Conservation (phyloP, 2,888 invertebrate genomes). For the Dasypogon diadema region DNA sequence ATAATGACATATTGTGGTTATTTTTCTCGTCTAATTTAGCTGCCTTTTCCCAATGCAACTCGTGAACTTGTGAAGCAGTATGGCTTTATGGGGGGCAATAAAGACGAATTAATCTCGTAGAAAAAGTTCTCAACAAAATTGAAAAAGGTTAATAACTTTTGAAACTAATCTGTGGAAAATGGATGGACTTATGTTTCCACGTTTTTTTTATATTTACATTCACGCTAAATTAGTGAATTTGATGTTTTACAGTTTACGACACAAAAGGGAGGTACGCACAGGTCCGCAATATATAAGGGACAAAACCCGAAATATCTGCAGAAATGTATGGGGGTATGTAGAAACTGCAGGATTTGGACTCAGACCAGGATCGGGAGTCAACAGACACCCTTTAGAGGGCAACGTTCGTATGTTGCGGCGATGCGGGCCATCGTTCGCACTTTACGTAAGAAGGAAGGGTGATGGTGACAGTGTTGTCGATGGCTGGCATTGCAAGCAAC, state of each 20-base stretch:
- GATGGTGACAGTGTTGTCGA: constrained; percentile 41
- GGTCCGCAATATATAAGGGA: constrained; percentile 3
- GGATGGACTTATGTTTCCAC: neutral
- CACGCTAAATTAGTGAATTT: constrained; percentile 15
- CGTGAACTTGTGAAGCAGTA: constrained; percentile 1
- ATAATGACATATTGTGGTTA: constrained; percentile 27
- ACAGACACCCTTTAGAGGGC: constrained; percentile 43
- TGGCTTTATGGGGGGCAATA: constrained; percentile 16
- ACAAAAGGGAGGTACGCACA: neutral
- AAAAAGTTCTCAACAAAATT: constrained; percentile 22
- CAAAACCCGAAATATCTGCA: constrained; percentile 20
- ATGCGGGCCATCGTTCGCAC: constrained; percentile 50
- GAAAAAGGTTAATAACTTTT: constrained; percentile 27
- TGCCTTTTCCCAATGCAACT: neutral
- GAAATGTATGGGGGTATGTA: neutral
- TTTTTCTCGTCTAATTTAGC: neutral
- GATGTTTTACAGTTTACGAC: neutral
- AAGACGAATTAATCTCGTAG: constrained; percentile 23
- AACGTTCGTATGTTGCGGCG: constrained; percentile 36
- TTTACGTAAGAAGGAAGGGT: constrained; percentile 35
- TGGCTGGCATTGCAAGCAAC: constrained; percentile 35
- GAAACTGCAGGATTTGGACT: neutral
- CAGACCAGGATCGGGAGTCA: neutral
- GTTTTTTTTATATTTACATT: constrained; percentile 8
- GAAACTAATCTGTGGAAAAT: constrained; percentile 5